Evolutionary conservation across 64 coral and sea anemone genomes (phyloP), one percentile per base, ranked within the genome.

Genomic region (Montipora sp.): DNA sequence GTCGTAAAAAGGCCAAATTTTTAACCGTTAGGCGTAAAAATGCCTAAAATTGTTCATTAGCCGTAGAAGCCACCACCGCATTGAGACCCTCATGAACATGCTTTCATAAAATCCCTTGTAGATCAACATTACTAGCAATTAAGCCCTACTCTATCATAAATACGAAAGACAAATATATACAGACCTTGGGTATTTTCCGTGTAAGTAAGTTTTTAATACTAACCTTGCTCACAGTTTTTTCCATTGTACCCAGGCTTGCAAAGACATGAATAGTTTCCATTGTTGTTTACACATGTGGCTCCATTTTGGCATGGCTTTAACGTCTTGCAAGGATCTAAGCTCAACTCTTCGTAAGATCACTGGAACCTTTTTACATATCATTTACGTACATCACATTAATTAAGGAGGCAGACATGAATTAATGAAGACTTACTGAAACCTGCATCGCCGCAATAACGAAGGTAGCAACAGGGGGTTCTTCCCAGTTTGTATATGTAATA

Each of bases 401-500:
- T 36, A 36, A 36, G 36, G 36, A 36, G 36, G 36, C 36, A 36
- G 36, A 36, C 36, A 18, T n/a, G 12, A 16, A 5, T 68, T 13
- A n/a, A n/a, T 12, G 8, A 68, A 68, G 14, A 68, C 63, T 18
- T n/a, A 77, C 51, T 78, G 15, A 2, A 45, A 7, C 4, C 1
- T 57, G 11, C n/a, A 12, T 91, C 47, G 2, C 90, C 90, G 46
- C 94, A 95, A 80, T 89, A 95, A 65, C 94, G 89, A 24, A 95
- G 73, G 5, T 24, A 48, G 1, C 94, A 95, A 75, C 3, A 2
- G 5, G 82, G 63, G 0, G 89, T 90, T 75, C 19, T 87, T 0
- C 67, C 78, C 19, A 95, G 84, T 75, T 95, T 87, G 59, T 95
- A 95, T 16, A 95, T 63, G 18, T 92, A 92, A 58, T 77, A 95